A percentile compares a stretch with the other conserved stretches of the same genome.
Evolutionary conservation across 2,888 invertebrate genomes (phyloP).

Genomic region (Stenolophus ochropezus): DNA sequence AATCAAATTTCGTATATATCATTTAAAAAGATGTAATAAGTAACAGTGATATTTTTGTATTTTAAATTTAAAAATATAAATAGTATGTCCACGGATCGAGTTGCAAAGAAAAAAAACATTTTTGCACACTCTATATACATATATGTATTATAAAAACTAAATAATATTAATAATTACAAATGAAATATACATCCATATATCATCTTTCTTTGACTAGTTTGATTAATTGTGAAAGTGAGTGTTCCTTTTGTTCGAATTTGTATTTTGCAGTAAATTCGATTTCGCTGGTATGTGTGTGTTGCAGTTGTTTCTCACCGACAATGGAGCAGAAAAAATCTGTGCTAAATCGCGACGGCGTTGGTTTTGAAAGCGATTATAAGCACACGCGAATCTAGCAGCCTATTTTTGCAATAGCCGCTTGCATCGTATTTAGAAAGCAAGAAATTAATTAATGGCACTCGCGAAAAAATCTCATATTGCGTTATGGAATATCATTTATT

Average conservation of each 20-base stretch:
- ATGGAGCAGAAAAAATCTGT: slow-evolving; percentile 37
- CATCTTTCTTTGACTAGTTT: not conserved
- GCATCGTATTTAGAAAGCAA: slow-evolving; percentile 49
- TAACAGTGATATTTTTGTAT: too few species aligned
- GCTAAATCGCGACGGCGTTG: not conserved
- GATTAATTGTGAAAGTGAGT: not conserved
- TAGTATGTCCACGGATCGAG: too few species aligned
- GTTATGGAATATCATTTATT: slow-evolving; percentile 38
- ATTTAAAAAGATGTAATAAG: too few species aligned
- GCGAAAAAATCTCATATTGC: slow-evolving; percentile 41
- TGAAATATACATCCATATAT: not conserved
- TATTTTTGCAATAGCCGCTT: slow-evolving; percentile 46
- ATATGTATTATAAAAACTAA: not conserved
- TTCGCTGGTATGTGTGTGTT: not conserved
- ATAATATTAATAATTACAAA: not conserved
- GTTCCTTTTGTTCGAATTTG: not conserved
- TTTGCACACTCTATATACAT: too few species aligned
- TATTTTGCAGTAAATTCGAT: not conserved
- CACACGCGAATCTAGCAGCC: slow-evolving; percentile 29
- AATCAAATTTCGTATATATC: too few species aligned
- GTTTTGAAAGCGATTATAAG: slow-evolving; percentile 45
- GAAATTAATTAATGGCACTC: slow-evolving; percentile 44
- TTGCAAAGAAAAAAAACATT: too few species aligned
- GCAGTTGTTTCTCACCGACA: slow-evolving; percentile 25
- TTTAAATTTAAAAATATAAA: too few species aligned